Evolutionary conservation across 2,888 invertebrate species (phyloP).

Genomic region (Dusona sp.): DNA sequence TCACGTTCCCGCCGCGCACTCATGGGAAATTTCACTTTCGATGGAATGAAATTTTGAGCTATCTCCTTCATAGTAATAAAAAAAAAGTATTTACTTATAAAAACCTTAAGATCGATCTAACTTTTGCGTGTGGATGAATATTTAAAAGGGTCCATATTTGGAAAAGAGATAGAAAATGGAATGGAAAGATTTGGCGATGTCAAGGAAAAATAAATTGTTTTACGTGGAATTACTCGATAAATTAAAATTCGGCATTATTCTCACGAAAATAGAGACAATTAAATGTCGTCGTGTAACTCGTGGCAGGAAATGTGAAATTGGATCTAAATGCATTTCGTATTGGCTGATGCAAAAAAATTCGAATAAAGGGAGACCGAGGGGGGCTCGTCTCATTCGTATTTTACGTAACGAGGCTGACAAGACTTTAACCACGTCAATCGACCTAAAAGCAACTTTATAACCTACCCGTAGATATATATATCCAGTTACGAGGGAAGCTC

Average conservation of each 20-base stretch:
- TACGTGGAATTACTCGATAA: background rate
- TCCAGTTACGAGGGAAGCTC: slow-evolving; percentile 33
- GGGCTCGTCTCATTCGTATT: slow-evolving; percentile 7
- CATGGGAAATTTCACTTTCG: background rate
- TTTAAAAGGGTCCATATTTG: background rate
- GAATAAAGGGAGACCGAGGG: background rate
- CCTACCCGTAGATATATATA: slow-evolving; percentile 12
- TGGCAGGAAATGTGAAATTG: background rate
- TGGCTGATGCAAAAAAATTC: background rate
- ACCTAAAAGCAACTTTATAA: slow-evolving; percentile 48
- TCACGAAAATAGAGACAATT: background rate
- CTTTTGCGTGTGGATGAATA: background rate
- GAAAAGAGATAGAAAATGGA: background rate
- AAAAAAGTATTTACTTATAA: background rate
- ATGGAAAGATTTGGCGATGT: background rate
- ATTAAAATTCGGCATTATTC: background rate
- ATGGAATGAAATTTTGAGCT: background rate
- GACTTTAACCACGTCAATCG: slow-evolving; percentile 54
- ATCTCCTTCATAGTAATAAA: too few relatives aligned
- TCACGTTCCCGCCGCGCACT: slow-evolving; percentile 8
- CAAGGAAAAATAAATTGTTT: background rate
- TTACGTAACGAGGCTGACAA: slow-evolving; percentile 46
- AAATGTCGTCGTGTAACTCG: background rate
- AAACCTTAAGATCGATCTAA: background rate
- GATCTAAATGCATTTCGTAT: background rate